A percentile compares a stretch with the other conserved stretches of the same genome.
These are phyloP conservation scores for Oplegnathus fasciatus DNA, from an alignment of 2,113 vertebrate species.

Conservation along the genomic window DNA sequence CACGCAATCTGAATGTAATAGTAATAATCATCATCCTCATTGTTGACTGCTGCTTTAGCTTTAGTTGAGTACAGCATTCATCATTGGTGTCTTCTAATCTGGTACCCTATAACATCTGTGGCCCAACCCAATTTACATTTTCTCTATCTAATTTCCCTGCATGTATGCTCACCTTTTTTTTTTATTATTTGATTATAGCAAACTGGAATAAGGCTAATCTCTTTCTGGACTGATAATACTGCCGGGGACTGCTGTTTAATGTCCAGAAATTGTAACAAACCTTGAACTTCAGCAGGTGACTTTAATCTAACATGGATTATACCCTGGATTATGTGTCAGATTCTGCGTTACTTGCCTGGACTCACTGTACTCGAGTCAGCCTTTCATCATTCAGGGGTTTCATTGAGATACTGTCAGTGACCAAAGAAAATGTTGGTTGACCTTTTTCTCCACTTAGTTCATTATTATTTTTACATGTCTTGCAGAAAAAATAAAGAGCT, in stretches of 20 bases:
- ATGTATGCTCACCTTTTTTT: not conserved
- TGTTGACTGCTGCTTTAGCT: not conserved
- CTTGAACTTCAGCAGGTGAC: not conserved
- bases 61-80: not conserved
- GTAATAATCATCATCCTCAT: not conserved
- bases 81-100: not conserved
- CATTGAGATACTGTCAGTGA: not conserved
- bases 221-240: not conserved
- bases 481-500: not conserved
- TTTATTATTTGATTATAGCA: not conserved
- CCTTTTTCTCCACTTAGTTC: not conserved
- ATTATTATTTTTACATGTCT: not conserved
- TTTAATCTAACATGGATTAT: not conserved
- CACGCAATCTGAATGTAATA: not conserved
- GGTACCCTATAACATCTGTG: not conserved
- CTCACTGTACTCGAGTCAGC: not conserved
- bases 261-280: conserved; percentile 10
- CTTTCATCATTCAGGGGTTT: not conserved
- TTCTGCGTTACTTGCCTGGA: not conserved
- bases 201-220: not conserved
- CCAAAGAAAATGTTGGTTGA: not conserved
- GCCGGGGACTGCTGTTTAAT: not conserved
- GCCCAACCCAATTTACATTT: too few relatives aligned
- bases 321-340: not conserved
- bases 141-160: not conserved